Evolutionary conservation across 1,140 invertebrate species (phyloP).

Genomic region (Linepithema humile): DNA sequence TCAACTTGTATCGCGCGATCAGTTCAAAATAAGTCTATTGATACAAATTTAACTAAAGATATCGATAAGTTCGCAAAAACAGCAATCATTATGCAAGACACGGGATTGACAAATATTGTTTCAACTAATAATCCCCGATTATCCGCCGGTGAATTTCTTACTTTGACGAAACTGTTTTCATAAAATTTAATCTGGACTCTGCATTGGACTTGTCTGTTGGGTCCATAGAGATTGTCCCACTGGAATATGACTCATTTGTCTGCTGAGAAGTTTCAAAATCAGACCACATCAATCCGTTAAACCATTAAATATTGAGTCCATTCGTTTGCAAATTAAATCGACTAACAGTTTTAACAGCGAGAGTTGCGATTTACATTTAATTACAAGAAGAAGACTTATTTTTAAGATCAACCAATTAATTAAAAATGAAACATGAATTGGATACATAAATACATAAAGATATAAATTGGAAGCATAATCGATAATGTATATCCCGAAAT

Average conservation of each 20-base stretch:
- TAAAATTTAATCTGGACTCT: slow-evolving; percentile 29
- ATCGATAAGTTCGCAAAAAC: not conserved
- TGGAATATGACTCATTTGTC: not conserved
- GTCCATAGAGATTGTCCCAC: not conserved
- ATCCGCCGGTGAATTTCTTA: not conserved
- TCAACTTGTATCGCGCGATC: too few species aligned
- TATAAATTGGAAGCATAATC: not conserved
- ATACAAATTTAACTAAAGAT: not conserved
- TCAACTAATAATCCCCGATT: slow-evolving; percentile 3
- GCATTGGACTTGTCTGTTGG: not conserved
- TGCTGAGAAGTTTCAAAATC: slow-evolving; percentile 25
- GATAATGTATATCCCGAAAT: not conserved
- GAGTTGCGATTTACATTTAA: not conserved
- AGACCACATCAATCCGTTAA: not conserved
- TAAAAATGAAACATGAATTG: too few species aligned
- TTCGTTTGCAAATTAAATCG: not conserved
- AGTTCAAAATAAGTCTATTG: not conserved
- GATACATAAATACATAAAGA: too few species aligned
- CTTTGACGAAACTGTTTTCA: not conserved
- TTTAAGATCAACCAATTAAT: not conserved
- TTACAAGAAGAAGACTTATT: not conserved
- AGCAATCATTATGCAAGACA: not conserved
- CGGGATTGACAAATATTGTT: not conserved
- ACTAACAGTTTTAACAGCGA: not conserved
- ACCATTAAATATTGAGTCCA: not conserved